A percentile compares a stretch with the other conserved stretches of the same genome.
Conservation (phyloP, 2,797 vertebrate genomes). For the Pachyuromys duprasi region DNA sequence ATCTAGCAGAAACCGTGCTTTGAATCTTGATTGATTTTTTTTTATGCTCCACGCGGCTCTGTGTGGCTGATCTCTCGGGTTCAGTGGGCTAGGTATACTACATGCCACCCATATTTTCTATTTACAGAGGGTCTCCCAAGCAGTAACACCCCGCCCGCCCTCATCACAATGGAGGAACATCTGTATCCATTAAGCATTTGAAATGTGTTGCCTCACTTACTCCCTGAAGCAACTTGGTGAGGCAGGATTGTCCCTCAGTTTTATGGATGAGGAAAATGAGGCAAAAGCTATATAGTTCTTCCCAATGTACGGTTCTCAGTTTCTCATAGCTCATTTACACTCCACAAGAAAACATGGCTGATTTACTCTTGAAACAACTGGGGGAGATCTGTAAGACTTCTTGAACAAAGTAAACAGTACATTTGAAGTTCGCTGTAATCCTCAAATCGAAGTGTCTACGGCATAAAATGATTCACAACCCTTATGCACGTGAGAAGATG, state of each 20-base stretch:
- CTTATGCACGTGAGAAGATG: neutral
- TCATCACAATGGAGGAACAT: neutral
- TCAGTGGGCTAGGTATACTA: neutral
- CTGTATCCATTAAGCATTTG: neutral
- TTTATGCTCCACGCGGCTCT: neutral
- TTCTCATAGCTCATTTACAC: conserved; percentile 3
- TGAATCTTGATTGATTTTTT: neutral
- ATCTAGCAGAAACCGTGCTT: neutral
- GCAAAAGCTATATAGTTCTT: neutral
- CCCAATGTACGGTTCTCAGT: neutral
- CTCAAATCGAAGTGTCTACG: neutral
- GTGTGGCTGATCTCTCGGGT: neutral
- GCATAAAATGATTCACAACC: neutral
- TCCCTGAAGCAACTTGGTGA: neutral
- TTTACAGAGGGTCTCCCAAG: neutral
- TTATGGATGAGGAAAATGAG: neutral
- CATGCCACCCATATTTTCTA: neutral
- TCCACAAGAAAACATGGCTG: conserved; percentile 44
- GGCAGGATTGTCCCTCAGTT: neutral
- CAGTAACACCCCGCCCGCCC: neutral
- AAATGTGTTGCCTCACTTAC: neutral
- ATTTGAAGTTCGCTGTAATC: conserved; percentile 16
- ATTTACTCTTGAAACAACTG: conserved; percentile 49
- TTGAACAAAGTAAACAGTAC: conserved; percentile 10
- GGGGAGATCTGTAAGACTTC: conserved; percentile 27